Evolutionary conservation across 2,797 vertebrate species (phyloP).

Genomic region (Sebastiscus albofasciatus): DNA sequence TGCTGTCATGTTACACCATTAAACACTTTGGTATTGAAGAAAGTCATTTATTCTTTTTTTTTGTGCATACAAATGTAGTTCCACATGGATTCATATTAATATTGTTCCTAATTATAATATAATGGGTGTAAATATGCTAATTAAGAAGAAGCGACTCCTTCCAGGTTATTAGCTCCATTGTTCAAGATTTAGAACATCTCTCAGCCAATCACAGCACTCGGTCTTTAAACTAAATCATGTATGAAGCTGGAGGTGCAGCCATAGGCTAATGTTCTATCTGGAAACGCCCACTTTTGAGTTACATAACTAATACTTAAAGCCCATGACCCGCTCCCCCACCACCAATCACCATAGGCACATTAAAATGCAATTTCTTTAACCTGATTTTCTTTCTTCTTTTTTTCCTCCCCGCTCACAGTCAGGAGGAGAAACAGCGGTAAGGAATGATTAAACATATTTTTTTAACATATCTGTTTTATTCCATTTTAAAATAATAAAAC

Average conservation of each 20-base stretch:
- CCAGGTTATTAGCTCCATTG: not conserved
- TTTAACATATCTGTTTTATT: not conserved
- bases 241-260: slow-evolving; percentile 6
- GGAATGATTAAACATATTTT: slow-evolving; percentile 9
- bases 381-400: not conserved
- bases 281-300: slow-evolving; percentile 51
- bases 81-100: not conserved
- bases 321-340: not conserved
- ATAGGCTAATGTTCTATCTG: slow-evolving; percentile 5
- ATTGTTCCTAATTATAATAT: no score
- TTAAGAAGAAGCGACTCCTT: not conserved
- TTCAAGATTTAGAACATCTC: not conserved
- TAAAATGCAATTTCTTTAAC: not conserved
- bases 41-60: not conserved
- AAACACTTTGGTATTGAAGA: not conserved
- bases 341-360: not conserved
- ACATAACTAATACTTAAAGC: slow-evolving; percentile 39
- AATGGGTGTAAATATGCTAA: not conserved
- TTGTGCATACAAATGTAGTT: not conserved
- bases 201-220: slow-evolving; percentile 1
- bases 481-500: not conserved
- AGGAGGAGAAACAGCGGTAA: slow-evolving; percentile 73
- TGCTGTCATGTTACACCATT: not conserved
- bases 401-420: slow-evolving; percentile 41
- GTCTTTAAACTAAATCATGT: slow-evolving; percentile 7